Base-by-base conservation (phyloP, 2,888 invertebrate genomes). In the Argyresthia albistria region DNA sequence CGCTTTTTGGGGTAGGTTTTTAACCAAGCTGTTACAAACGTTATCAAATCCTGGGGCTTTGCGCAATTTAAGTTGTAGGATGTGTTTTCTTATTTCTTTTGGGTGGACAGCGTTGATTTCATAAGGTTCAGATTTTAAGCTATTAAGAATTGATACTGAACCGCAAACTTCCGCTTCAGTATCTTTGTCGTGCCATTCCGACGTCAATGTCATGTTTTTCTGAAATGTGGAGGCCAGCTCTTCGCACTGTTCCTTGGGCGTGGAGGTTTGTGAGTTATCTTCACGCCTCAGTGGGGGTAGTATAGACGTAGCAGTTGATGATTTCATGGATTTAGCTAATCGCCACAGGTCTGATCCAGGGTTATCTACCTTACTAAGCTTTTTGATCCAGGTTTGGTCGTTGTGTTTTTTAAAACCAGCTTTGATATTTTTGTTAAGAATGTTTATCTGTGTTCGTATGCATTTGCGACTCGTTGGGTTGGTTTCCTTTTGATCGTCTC, bases 41-140 rank as follows among this genome's bases (percentile, higher is more conserved):
- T 15, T 15, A 50, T 56, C 55, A 0, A n/a, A 37, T 7, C 55
- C 55, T 2, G 53, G 54, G 7, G 56, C 46, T 11, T 56, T 56
- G 1, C 52, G 46, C 11, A 14, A 25, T 45, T 54, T 54, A n/a
- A 56, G 43, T n/a, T 8, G 14, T 7, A n/a, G 43, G 1, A 54
- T 8, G n/a, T 12, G 25, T 15, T 50, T 50, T 10, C 35, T 35
- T 1, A 53, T 43, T 36, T 55, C 53, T 7, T 36, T 36, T 0
- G 52, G 54, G 1, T 46, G 8, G 3, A 43, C 43, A 14, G 43
- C n/a, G 8, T 43, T 43, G 8, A 43, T 12, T 39, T 37, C 35
- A 14, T 47, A 43, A 14, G 43, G 45, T 1, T 14, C 39, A 2
- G 16, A 35, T 7, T 9, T 1, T n/a, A 10, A 48, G 1, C 9